Conservation (phyloP, 2,113 vertebrate genomes). For the Atractosteus spatula region DNA sequence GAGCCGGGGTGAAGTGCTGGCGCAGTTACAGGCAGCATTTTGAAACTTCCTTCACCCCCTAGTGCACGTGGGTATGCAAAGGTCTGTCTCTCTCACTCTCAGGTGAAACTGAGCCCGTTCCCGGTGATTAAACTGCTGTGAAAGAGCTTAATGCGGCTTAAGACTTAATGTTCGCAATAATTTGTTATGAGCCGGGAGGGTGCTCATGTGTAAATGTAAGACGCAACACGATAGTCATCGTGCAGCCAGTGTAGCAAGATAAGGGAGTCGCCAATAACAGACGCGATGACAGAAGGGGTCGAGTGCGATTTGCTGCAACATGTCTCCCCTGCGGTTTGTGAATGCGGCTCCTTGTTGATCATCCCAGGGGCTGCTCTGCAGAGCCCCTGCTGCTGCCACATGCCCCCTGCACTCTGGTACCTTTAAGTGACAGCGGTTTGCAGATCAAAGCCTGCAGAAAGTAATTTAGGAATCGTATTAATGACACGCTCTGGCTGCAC, state of each 20-base stretch:
- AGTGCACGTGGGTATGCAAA: too few species aligned
- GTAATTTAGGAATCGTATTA: conserved; percentile 62
- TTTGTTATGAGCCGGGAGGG: conserved; percentile 21
- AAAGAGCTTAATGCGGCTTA: too few species aligned
- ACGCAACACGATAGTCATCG: background rate
- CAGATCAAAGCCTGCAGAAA: conserved; percentile 36
- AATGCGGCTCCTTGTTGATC: too few species aligned
- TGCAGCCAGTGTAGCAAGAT: background rate
- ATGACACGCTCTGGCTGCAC: conserved; percentile 58
- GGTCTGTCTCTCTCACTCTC: too few species aligned
- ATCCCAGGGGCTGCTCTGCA: too few species aligned
- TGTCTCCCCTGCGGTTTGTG: background rate
- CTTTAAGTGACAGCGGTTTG: conserved; percentile 17
- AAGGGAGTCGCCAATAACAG: conserved; percentile 7
- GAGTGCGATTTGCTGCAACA: conserved; percentile 16
- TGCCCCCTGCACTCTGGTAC: background rate
- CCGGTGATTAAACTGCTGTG: too few species aligned
- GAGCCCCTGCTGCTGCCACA: background rate
- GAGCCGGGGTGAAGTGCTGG: too few species aligned
- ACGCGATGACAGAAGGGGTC: conserved; percentile 10
- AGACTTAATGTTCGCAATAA: too few species aligned
- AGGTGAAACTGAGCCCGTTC: too few species aligned
- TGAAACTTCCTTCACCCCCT: too few species aligned
- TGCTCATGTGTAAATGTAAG: conserved; percentile 22
- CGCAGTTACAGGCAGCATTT: too few species aligned